Percentiles rank a stretch among this genome's conserved stretches.
Conservation (phyloP, 2,797 vertebrate species). For the Stomatorhinus walkeri region DNA sequence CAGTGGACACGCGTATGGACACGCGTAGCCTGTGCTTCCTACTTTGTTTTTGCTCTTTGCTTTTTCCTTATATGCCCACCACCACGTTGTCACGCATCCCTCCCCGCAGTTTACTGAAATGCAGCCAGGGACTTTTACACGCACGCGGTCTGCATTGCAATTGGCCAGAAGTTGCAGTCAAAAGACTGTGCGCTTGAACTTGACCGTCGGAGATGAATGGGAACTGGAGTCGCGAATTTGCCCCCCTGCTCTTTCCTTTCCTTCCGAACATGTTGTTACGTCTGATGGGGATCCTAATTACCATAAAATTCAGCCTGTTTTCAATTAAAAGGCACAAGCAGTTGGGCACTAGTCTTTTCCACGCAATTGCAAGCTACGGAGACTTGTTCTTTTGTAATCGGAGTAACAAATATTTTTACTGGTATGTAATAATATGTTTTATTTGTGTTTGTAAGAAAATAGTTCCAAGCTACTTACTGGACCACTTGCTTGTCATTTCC, state of each 20-base stretch:
- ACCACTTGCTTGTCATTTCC: not conserved
- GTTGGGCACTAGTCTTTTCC: conserved; percentile 49
- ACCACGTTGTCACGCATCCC: not conserved
- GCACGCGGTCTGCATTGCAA: conserved; percentile 54
- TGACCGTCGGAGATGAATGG: conserved; percentile 61
- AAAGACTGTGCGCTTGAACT: conserved; percentile 61
- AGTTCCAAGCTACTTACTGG: not conserved
- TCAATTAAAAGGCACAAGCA: conserved; percentile 62
- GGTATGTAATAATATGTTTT: not conserved
- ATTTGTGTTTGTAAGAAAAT: not conserved
- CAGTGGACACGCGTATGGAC: too few species aligned
- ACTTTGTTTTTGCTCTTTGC: too few species aligned
- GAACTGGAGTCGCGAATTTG: conserved; percentile 59
- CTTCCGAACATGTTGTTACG: conserved; percentile 49
- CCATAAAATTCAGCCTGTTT: conserved; percentile 39
- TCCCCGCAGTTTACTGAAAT: not conserved
- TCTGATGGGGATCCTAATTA: conserved; percentile 56
- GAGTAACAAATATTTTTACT: not conserved
- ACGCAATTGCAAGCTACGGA: conserved; percentile 43
- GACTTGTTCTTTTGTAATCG: conserved; percentile 32
- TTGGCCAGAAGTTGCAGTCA: conserved; percentile 30
- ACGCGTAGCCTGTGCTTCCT: too few species aligned
- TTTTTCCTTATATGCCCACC: too few species aligned
- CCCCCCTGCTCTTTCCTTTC: conserved; percentile 57
- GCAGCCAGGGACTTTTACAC: not conserved